phyloP scores from a whole-genome alignment of 2,797 vertebrate species.

The Heterohyrax brucei region DNA sequence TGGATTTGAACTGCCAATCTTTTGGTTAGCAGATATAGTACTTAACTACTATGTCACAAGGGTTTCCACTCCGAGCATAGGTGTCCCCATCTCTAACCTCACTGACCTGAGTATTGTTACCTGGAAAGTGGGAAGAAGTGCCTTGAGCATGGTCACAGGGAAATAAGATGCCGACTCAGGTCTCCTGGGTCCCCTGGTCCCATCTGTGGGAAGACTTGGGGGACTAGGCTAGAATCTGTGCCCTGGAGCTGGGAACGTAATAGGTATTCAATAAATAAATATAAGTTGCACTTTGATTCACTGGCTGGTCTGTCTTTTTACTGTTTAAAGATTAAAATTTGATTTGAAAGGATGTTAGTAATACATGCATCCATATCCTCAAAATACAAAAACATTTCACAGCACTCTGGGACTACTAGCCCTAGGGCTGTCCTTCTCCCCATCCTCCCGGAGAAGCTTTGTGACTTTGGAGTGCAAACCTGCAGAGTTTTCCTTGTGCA shows the following conservation, averaged over 20 bases:
- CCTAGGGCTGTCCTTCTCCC: not conserved
- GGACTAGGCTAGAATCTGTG: not conserved
- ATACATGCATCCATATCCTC: not conserved
- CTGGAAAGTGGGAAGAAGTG: not conserved
- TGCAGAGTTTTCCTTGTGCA: not conserved
- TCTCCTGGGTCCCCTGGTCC: not conserved
- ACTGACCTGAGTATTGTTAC: not conserved
- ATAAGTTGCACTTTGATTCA: not conserved
- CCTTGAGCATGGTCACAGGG: not conserved
- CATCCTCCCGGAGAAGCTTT: not conserved
- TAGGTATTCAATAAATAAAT: not conserved
- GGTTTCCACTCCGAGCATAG: not conserved
- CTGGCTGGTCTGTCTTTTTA: not conserved
- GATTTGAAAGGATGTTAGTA: not conserved
- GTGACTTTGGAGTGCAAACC: not conserved
- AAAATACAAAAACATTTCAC: not conserved
- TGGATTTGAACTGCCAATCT: too few relatives aligned
- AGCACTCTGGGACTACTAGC: accelerated
- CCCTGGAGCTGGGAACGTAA: not conserved
- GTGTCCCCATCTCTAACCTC: not conserved
- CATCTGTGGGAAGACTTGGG: not conserved
- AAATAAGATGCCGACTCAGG: not conserved
- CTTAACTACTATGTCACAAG: too few relatives aligned
- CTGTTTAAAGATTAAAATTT: not conserved
- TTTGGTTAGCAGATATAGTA: too few relatives aligned